Base-by-base conservation (phyloP, 2,888 invertebrate species). In the Leucozona laternaria region DNA sequence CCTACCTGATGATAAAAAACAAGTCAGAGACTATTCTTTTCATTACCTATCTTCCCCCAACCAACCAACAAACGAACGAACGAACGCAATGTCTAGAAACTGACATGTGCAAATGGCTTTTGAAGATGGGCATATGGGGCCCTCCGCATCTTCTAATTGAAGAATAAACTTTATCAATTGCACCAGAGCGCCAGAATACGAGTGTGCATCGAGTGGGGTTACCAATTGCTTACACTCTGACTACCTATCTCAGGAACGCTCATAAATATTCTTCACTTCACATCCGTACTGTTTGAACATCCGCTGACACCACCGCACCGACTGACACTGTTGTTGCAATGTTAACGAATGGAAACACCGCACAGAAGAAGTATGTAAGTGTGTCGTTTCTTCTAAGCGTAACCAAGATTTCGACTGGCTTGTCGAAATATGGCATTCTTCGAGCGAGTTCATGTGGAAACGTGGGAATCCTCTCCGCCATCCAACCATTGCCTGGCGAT, bases 391-490 rank as follows among this genome's bases (percentile, higher is more conserved):
- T 71, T 71, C 45, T 20, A 79, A 79, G 79, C 84, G 75, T 72
- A 76, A 60, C 64, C 58, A 76, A 76, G 70, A 70, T 79, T 83
- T 79, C 73, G 28, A 79, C 45, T 70, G 40, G 20, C 13, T 79
- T 83, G 75, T 70, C 79, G 83, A 83, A 85, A 85, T 68, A 77
- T 53, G 22, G 72, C 55, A 53, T 64, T 68, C 72, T 45, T 64
- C 17, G 28, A 40, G 13, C 34, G 60, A 31, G 50, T 48, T 37
- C 79, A 64, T 84, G 79, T 85, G 77, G 72, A 58, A 85, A 85
- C 85, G 85, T 85, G 85, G 85, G 85, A 85, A 85, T 77, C 62
- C 57, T 73, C 43, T 68, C 11, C 6, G 22, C 34, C 8, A 50
- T 20, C 66, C 15, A 34, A 43, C 43, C 62, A 43, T 28, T 13